phyloP scores from a whole-genome alignment of 2,113 vertebrate genomes.

The Calypte anna region DNA sequence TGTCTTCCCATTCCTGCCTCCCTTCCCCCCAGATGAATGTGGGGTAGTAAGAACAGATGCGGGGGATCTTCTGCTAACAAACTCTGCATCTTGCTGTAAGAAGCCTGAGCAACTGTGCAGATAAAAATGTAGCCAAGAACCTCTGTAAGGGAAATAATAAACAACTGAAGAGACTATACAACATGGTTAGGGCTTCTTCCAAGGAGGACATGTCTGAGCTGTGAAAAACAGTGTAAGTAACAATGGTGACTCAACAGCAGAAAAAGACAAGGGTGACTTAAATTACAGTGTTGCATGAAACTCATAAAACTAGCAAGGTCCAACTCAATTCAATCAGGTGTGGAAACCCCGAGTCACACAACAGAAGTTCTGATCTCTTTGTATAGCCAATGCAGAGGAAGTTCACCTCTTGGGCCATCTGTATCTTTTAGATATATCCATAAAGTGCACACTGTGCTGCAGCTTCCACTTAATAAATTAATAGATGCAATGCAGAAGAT shows the following conservation, averaged over 20 bases:
- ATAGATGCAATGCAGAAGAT: background rate
- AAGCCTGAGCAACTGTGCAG: background rate
- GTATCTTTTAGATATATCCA: background rate
- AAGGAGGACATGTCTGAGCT: background rate
- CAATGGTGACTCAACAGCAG: background rate
- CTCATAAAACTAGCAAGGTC: background rate
- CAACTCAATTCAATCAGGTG: background rate
- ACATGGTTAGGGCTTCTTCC: background rate
- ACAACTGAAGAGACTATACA: background rate
- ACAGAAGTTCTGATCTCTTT: background rate
- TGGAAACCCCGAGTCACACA: background rate
- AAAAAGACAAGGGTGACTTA: background rate
- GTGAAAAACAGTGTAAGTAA: background rate
- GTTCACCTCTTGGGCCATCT: background rate
- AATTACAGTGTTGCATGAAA: background rate
- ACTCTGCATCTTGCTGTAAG: background rate
- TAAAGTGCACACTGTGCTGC: background rate
- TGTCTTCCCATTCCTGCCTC: fast-evolving
- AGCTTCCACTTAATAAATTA: background rate
- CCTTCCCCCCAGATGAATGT: too few relatives aligned
- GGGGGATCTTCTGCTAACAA: background rate
- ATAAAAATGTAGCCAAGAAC: background rate
- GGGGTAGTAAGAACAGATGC: background rate
- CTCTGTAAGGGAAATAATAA: background rate
- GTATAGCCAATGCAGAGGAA: background rate